Base-by-base conservation (phyloP, 2,888 invertebrate genomes). In the Eugnorisma glareosa region DNA sequence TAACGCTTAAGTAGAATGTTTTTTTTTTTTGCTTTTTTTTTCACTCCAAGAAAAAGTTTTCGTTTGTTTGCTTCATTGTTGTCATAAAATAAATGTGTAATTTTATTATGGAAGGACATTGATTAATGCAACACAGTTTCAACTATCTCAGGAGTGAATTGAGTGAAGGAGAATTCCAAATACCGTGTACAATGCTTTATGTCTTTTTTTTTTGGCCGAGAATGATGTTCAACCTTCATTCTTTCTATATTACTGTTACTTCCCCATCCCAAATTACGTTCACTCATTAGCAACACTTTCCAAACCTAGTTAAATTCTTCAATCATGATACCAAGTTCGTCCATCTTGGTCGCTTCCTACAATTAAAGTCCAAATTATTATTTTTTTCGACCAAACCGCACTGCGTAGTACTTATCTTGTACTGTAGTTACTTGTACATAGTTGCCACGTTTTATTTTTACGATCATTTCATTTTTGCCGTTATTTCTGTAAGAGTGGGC, bases 391-490 rank as follows among this genome's bases (percentile, higher is more conserved):
- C 28, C 4, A n/a, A n/a, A 59, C 66, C 43, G 43, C 59, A 69
- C 28, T 51, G 81, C 69, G 66, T 31, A 48, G 13, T 43, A 54
- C 21, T 24, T 24, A 35, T 54, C 45, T 28, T 45, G 24, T 57
- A 40, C 57, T 35, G 63, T 51, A 67, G 51, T 28, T 35, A 31
- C 35, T 43, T 51, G 40, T 28, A 37, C 13, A n/a, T 8, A 59
- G 40, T n/a, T 8, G 1, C 11, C 48, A 72, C 31, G 10, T 59
- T 37, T 68, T 28, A 54, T 43, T 54, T 75, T 80, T 69, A 80
- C 24, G 66, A 67, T 45, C 43, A 59, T 68, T 68, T 79, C 31
- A 64, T 43, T 79, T 72, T 66, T 64, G 28, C 31, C 35, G 37
- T 51, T 80, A 51, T 67, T 66, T 13, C 8, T 51, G n/a, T n/a